Evolutionary conservation across 2,888 invertebrate genomes (phyloP).

Genomic region (Cheilosia grossa): DNA sequence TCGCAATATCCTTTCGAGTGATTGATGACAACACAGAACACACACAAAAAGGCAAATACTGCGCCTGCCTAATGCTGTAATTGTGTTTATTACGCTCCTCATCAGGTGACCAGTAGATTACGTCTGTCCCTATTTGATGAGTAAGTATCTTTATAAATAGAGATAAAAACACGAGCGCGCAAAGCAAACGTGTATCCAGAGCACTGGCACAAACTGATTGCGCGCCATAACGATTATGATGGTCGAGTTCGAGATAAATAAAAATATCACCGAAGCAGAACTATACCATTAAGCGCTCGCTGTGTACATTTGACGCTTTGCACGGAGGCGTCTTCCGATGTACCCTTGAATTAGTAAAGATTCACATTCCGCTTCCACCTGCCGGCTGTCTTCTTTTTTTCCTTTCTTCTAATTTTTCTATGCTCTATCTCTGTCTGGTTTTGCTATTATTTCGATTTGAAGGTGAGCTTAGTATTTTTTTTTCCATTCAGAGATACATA

Average conservation of each 20-base stretch:
- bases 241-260: slow-evolving; percentile 58
- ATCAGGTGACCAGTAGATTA: slow-evolving; percentile 64
- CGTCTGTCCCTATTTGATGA: slow-evolving; percentile 50
- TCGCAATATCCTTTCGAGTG: slow-evolving; percentile 61
- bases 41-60: neutral
- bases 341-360: slow-evolving; percentile 44
- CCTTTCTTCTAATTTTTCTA: slow-evolving; percentile 27
- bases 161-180: slow-evolving; percentile 35
- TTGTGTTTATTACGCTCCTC: slow-evolving; percentile 31
- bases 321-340: slow-evolving; percentile 25
- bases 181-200: slow-evolving; percentile 52
- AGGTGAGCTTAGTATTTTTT: slow-evolving; percentile 41
- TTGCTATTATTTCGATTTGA: slow-evolving; percentile 26
- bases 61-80: slow-evolving; percentile 21
- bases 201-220: slow-evolving; percentile 58
- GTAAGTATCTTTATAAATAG: slow-evolving; percentile 66
- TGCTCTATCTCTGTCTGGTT: slow-evolving; percentile 3
- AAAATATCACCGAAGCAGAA: slow-evolving; percentile 35
- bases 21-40: slow-evolving; percentile 41
- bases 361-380: slow-evolving; percentile 37
- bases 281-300: slow-evolving; percentile 2
- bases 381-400: slow-evolving; percentile 21
- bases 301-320: neutral
- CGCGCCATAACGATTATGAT: slow-evolving; percentile 41
- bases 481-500: slow-evolving; percentile 37